phyloP scores from a whole-genome alignment of 2,797 vertebrate genomes.

The Dallia pectoralis region DNA sequence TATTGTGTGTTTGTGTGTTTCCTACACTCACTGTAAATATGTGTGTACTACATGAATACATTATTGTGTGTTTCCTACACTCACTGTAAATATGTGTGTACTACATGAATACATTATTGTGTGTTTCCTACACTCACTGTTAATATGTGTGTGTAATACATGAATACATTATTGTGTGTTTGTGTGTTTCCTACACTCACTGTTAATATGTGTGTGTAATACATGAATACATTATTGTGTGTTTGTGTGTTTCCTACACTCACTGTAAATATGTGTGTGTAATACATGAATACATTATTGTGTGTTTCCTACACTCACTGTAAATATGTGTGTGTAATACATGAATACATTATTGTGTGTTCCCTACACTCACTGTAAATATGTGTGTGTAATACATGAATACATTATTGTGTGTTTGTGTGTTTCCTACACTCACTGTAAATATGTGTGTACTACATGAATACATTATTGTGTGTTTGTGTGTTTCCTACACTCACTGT shows the following conservation, averaged over 20 bases:
- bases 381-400: constrained; percentile 45
- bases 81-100: constrained; percentile 85
- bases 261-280: constrained; percentile 85
- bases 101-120: constrained; percentile 10
- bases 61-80: constrained; percentile 49
- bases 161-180: constrained; percentile 12
- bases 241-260: constrained; percentile 59
- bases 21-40: constrained; percentile 88
- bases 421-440: constrained; percentile 82
- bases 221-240: constrained; percentile 10
- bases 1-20: constrained; percentile 16
- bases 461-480: constrained; percentile 13
- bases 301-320: constrained; percentile 78
- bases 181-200: constrained; percentile 73
- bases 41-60: constrained; percentile 1
- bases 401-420: constrained; percentile 14
- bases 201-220: constrained; percentile 78
- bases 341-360: constrained; percentile 10
- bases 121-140: constrained; percentile 78
- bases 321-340: constrained; percentile 72
- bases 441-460: constrained; percentile 63
- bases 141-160: constrained; percentile 71
- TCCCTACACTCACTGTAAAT: constrained; percentile 86
- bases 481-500: constrained; percentile 78
- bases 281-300: constrained; percentile 8